Conservation (phyloP, 2,113 vertebrate genomes). For the Hemiscyllium ocellatum region DNA sequence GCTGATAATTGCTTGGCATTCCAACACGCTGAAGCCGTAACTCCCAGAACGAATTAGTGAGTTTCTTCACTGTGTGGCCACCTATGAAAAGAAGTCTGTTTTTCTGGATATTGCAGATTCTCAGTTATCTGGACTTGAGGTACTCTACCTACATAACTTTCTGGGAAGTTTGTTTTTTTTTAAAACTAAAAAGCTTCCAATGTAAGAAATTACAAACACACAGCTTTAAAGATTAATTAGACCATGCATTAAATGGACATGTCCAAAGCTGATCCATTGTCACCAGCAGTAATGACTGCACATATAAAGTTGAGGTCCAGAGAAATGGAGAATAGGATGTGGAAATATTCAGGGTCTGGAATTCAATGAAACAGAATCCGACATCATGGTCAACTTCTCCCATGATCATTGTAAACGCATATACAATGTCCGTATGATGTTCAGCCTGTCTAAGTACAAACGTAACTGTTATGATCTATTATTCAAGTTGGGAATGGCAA, state of each 20-base stretch:
- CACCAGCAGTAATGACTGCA: neutral
- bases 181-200: neutral
- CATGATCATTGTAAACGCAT: neutral
- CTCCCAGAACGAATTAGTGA: too few species aligned
- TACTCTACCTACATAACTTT: neutral
- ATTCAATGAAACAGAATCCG: neutral
- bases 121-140: too few species aligned
- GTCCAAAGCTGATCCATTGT: too few species aligned
- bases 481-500: neutral
- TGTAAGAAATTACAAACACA: neutral
- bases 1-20: too few species aligned
- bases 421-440: neutral
- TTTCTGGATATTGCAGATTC: too few species aligned
- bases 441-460: neutral
- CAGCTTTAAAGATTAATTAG: neutral
- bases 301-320: neutral
- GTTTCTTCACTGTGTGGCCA: too few species aligned
- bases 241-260: neutral
- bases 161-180: neutral
- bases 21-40: too few species aligned
- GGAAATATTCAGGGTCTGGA: neutral
- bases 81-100: too few species aligned
- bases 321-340: neutral
- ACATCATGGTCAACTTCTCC: neutral
- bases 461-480: neutral